Base-by-base conservation (phyloP, 1,140 invertebrate species). In the Leptopilina clavipes region DNA sequence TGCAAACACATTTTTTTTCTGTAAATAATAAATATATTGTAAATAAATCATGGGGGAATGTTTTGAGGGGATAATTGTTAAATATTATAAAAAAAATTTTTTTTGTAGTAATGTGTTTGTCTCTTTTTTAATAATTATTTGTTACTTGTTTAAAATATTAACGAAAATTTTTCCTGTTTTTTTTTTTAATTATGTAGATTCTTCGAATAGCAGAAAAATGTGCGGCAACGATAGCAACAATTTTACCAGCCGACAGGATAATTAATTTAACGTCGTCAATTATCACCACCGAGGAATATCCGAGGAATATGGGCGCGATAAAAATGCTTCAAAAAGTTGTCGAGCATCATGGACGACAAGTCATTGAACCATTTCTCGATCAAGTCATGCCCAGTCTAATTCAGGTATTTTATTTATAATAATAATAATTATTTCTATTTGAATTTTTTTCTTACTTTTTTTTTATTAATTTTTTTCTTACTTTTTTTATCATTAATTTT, bases 251-350 rank as follows among this genome's bases (percentile, higher is more conserved):
- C 0, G 93, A 94, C 80, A 91, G 93, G 74, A 93, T 94, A 76
- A 92, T 95, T 37, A 91, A 93, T 71, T 91, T 95, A 37, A 88
- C 95, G 1, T 94, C 94, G 79, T 95, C 97, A 1, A 93, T 98
- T 74, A 97, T 98, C 79, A 93, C 94, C 22, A 97, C 96, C 7
- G 95, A 94, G 83, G 93, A 95, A 31, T 97, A 93, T 91, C 97
- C 97, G 0, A 93, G 95, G 77, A 97, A 97, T 85, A 93, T 97
- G 85, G 97, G 96, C 79, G 97, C 97, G 65, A 95, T 99, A 25
- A 98, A 98, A 92, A 96, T 98, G 92, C 92, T 98, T 72, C 96
- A 95, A 0, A 96, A 97, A 89, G 93, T 98, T 17, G 93, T 96
- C 40, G 94, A 96, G 86, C 92, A 94, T 65, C 91, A 94, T 80